phyloP scores from a whole-genome alignment of 2,888 invertebrate species.

The Trypoxylon attenuatum region DNA sequence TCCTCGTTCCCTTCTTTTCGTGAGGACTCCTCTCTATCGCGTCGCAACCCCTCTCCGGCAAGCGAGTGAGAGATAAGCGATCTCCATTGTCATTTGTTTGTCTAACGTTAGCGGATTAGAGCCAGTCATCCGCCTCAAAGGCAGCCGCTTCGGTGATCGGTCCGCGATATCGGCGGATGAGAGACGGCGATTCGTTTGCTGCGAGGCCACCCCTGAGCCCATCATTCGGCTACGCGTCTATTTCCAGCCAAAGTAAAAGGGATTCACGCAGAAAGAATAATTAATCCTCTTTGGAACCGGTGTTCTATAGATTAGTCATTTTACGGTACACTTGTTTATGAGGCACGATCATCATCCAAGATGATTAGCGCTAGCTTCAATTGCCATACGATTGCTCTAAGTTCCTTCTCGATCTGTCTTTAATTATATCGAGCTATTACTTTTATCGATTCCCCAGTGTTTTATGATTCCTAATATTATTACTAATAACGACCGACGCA shows the following conservation, averaged over 20 bases:
- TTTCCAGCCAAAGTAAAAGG: constrained; percentile 11
- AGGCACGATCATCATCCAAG: constrained; percentile 18
- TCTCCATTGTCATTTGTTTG: constrained; percentile 74
- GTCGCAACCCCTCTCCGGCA: constrained; percentile 11
- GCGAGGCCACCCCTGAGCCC: constrained; percentile 58
- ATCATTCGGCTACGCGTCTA: constrained; percentile 20
- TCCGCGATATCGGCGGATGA: constrained; percentile 56
- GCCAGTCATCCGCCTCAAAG: constrained; percentile 72
- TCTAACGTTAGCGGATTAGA: constrained; percentile 69
- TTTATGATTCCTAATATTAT: too few species aligned
- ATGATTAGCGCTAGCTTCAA: too few species aligned
- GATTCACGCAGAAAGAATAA: constrained; percentile 46
- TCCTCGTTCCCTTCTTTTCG: constrained; percentile 9
- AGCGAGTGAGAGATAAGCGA: constrained; percentile 53
- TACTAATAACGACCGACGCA: too few species aligned
- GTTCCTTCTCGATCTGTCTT: too few species aligned
- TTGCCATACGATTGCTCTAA: too few species aligned
- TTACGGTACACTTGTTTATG: constrained; percentile 20
- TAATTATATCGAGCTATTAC: too few species aligned
- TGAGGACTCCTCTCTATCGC: constrained; percentile 13
- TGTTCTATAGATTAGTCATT: constrained; percentile 12
- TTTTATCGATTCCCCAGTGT: not conserved
- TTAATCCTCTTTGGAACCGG: constrained; percentile 43
- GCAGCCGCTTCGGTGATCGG: constrained; percentile 61
- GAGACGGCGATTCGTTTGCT: constrained; percentile 48